Evolutionary conservation across 1,140 invertebrate genomes (phyloP), one percentile per base, ranked within the genome.

Genomic region (Drosophila repleta): DNA sequence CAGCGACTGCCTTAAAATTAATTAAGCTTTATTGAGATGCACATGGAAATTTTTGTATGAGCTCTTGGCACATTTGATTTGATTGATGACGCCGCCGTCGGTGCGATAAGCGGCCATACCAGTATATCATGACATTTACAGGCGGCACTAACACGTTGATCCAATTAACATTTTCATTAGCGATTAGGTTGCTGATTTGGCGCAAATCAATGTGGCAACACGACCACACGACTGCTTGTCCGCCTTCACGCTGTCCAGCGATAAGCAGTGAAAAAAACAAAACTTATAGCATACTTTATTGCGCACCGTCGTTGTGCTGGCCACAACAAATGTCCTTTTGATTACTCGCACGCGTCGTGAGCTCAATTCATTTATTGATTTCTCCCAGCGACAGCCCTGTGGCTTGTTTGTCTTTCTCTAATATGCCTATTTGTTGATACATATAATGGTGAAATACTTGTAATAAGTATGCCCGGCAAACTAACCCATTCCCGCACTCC

Each of bases 311-410:
- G 41, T 57, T 41, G 67, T n/a, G n/a, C n/a, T n/a, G 58, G 15
- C 46, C 48, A 46, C 18, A 62, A 69, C 53, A 74, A 74, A 74
- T 74, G 65, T 58, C 58, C 62, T 74, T 74, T 74, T 74, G 66
- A 74, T 74, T 74, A 69, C 66, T 61, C 37, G 49, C 65, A 69
- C 65, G 45, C 65, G 66, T 66, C 65, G 35, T 49, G 13, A 37
- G 56, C 57, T 56, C 45, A 49, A 32, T 64, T 70, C 53, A 26
- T 35, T 56, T 61, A 73, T 73, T 61, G 63, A 73, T 73, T 73
- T 72, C 48, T 35, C 48, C 11, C 41, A 15, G n/a, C 41, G 41
- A 24, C 39, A 15, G 10, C 56, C n/a, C n/a, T n/a, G n/a, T n/a
- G n/a, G n/a, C n/a, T 37, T 24, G 21, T 53, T 53, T 60, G 69